These are phyloP conservation scores for Steinernema hermaphroditum DNA, from an alignment of 2,888 invertebrate species.

Conservation along the genomic window DNA sequence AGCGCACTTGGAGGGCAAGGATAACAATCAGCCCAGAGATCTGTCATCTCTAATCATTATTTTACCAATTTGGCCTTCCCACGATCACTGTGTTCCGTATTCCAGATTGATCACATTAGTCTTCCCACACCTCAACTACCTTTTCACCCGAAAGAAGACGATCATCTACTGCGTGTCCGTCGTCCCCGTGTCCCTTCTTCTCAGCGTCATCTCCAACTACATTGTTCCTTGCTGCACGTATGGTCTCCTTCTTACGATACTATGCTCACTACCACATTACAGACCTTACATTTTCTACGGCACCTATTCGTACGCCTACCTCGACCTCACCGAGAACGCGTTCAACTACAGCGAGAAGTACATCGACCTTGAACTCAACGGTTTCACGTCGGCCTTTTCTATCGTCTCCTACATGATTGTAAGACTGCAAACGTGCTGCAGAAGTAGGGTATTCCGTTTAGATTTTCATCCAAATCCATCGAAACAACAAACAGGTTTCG, in stretches of 20 bases:
- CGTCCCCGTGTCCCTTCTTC: background rate
- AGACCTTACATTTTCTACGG: constrained; percentile 15
- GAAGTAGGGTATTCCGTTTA: background rate
- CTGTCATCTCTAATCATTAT: too few species aligned
- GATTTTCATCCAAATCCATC: constrained; percentile 15
- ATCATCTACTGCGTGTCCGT: background rate
- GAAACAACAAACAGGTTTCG: background rate
- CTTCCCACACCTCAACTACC: background rate
- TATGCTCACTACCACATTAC: background rate
- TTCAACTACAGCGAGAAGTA: constrained; percentile 25
- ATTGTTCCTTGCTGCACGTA: constrained; percentile 18
- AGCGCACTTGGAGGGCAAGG: too few species aligned
- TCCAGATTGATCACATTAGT: background rate
- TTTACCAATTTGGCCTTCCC: too few species aligned
- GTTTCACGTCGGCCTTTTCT: background rate
- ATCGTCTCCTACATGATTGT: background rate
- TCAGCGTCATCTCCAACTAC: constrained; percentile 5
- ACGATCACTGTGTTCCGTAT: too few species aligned
- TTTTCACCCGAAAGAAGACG: background rate
- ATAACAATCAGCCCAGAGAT: too few species aligned
- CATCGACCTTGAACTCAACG: constrained; percentile 3
- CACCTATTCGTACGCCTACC: constrained; percentile 14
- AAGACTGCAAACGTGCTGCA: too few species aligned
- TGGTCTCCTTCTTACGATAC: too few species aligned
- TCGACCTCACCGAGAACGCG: background rate